Conservation (phyloP, 2,888 invertebrate genomes). For the Fragum fragum region DNA sequence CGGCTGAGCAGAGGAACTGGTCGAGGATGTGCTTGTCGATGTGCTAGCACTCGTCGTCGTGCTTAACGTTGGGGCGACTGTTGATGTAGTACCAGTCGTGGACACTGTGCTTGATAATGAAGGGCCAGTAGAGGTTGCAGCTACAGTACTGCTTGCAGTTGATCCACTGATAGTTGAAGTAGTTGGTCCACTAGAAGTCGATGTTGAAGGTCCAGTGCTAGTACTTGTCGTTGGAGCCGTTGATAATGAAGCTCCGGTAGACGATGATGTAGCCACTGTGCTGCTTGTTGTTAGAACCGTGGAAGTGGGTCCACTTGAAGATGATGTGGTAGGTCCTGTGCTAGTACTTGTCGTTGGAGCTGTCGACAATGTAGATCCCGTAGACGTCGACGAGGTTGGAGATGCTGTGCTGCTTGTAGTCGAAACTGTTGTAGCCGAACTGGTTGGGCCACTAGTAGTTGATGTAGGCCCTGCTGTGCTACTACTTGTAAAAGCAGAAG, state of each 20-base stretch:
- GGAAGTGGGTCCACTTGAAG: background rate
- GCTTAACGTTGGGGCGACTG: background rate
- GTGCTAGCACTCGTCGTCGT: background rate
- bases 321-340: slow-evolving; percentile 1
- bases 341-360: slow-evolving; percentile 8
- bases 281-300: background rate
- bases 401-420: background rate
- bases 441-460: too few species aligned
- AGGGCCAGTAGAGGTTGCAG: background rate
- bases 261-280: background rate
- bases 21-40: too few species aligned
- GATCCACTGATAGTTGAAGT: slow-evolving; percentile 7
- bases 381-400: background rate
- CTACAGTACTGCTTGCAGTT: slow-evolving; percentile 18
- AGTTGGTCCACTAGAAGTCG: background rate
- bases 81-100: background rate
- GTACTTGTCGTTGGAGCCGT: background rate
- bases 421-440: background rate
- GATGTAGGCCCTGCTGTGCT: background rate
- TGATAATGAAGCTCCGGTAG: slow-evolving; percentile 4
- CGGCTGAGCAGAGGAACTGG: too few species aligned
- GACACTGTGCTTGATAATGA: background rate
- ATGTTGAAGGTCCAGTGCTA: background rate
- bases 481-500: slow-evolving; percentile 3
- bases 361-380: background rate